Percentiles rank a stretch among this genome's conserved stretches.
Evolutionary conservation across 2,888 invertebrate genomes (phyloP).

Genomic region (Drosophila nigricruria): DNA sequence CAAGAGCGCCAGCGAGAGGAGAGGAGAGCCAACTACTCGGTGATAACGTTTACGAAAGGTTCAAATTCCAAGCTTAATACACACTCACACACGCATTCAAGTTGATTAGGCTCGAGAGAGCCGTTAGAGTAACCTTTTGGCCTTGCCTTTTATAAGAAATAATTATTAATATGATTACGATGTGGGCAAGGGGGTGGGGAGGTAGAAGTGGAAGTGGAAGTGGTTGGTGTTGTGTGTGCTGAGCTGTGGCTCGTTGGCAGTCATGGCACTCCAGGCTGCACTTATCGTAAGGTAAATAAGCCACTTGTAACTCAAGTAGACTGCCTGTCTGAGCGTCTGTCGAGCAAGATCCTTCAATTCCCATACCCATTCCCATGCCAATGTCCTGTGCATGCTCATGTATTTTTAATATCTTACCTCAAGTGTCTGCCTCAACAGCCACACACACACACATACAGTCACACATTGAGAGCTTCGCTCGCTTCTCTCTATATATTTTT

Average conservation of each 20-base stretch:
- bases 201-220: background rate
- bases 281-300: constrained; percentile 81
- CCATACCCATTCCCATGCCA: constrained; percentile 19
- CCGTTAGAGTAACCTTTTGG: constrained; percentile 57
- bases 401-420: constrained; percentile 80
- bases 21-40: constrained; percentile 21
- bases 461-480: constrained; percentile 29
- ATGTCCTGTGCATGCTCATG: constrained; percentile 62
- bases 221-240: constrained; percentile 11
- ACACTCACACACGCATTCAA: constrained; percentile 39
- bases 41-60: constrained; percentile 25
- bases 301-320: constrained; percentile 78
- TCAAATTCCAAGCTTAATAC: constrained; percentile 28
- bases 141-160: constrained; percentile 59
- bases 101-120: constrained; percentile 73
- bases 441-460: constrained; percentile 20
- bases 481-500: constrained; percentile 9
- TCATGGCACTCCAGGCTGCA: constrained; percentile 78
- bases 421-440: constrained; percentile 69
- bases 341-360: constrained; percentile 35
- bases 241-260: constrained; percentile 51
- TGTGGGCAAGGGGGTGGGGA: constrained; percentile 3
- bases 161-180: constrained; percentile 79
- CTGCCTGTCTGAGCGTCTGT: constrained; percentile 43
- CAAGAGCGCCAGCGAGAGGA: background rate